phyloP scores from a whole-genome alignment of 2,888 invertebrate species.

The Meteorus colon region DNA sequence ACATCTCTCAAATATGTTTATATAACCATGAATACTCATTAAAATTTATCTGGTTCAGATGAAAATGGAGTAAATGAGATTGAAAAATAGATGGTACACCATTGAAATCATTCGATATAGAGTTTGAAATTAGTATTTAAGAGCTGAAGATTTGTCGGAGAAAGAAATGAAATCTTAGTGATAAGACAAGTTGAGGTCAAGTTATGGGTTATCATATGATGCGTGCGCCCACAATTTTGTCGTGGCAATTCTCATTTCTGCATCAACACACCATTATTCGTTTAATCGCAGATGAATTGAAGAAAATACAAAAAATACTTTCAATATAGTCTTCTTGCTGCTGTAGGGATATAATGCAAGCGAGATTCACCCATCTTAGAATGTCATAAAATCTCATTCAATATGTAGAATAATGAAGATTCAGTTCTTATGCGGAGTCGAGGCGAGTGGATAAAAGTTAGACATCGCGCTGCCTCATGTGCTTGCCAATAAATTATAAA shows the following conservation, averaged over 20 bases:
- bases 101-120: background rate
- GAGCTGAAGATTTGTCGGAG: conserved; percentile 9
- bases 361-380: background rate
- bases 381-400: background rate
- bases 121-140: conserved; percentile 27
- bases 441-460: conserved; percentile 11
- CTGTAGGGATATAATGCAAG: background rate
- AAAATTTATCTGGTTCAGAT: background rate
- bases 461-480: conserved; percentile 43
- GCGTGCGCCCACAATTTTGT: conserved; percentile 25
- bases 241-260: conserved; percentile 4
- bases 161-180: conserved; percentile 38
- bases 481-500: conserved; percentile 67
- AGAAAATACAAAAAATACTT: background rate
- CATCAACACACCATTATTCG: conserved; percentile 1
- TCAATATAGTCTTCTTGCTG: background rate
- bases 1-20: background rate
- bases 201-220: conserved; percentile 45
- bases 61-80: background rate
- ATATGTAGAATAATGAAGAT: background rate
- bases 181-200: conserved; percentile 43
- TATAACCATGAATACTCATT: background rate
- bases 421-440: conserved; percentile 9
- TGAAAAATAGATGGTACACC: background rate
- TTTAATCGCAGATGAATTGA: background rate